Evolutionary conservation across 2,888 invertebrate genomes (phyloP).

Genomic region (Callimorpha dominula): DNA sequence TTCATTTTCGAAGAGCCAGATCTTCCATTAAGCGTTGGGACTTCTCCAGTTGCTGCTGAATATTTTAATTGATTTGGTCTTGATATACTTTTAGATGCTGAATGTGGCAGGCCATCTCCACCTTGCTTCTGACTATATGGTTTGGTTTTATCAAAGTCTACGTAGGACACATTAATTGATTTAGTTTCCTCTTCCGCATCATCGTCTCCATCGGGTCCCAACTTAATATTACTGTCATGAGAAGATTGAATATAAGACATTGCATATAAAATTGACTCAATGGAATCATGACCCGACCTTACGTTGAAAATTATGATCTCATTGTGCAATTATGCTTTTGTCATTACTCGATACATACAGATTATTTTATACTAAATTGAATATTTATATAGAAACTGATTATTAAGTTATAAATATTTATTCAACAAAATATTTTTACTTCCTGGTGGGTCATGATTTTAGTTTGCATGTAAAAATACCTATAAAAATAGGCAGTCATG

Average conservation of each 20-base stretch:
- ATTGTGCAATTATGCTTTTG: too few species aligned
- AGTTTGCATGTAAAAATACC: too few species aligned
- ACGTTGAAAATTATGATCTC: too few species aligned
- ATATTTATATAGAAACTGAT: too few species aligned
- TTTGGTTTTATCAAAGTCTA: conserved; percentile 80
- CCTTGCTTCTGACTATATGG: conserved; percentile 66
- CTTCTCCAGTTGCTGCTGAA: conserved; percentile 26
- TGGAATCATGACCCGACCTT: too few species aligned
- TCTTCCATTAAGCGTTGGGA: conserved; percentile 52
- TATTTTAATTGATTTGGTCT: conserved; percentile 49
- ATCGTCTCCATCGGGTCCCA: conserved; percentile 69
- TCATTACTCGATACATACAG: too few species aligned
- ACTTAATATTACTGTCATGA: conserved; percentile 65
- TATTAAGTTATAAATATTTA: too few species aligned
- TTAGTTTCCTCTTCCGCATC: conserved; percentile 60
- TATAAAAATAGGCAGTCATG: too few species aligned
- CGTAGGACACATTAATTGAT: conserved; percentile 69
- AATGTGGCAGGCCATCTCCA: conserved; percentile 59
- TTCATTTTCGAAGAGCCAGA: conserved; percentile 51
- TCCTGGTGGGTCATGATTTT: too few species aligned
- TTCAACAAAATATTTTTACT: too few species aligned
- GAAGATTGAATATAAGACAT: background rate
- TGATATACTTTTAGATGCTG: conserved; percentile 49
- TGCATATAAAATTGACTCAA: too few species aligned
- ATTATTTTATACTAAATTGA: too few species aligned